Base-by-base conservation (phyloP, 1,140 invertebrate species). In the Magallana ariakensis region DNA sequence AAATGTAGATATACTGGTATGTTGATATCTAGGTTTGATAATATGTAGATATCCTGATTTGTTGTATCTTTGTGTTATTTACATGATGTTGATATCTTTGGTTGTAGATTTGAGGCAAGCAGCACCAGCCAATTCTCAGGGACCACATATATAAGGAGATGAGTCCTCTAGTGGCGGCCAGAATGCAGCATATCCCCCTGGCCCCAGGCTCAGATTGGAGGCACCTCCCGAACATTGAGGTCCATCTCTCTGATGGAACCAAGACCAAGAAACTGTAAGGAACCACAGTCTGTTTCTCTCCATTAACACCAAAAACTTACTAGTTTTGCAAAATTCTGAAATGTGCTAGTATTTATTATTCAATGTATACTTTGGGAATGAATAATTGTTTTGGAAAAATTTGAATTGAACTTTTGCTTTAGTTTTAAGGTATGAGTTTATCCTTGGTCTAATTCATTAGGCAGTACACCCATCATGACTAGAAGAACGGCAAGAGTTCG, bases 101-200 rank as follows among this genome's bases (percentile, higher is more conserved):
- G 11, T 92, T 91, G 1, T 88, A 96, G 95, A 95, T 97, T 54
- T 95, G 97, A 90, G 96, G 96, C 13, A 95, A 95, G 60, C 95
- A 96, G 85, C 95, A 95, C 90, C 95, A 95, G 75, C 94, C 95
- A 0, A 94, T 96, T 62, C 92, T 97, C 13, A 94, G 95, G 9
- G 97, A 98, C 94, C 97, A 98, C 90, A 96, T 98, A 88, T 98
- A 97, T 91, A 98, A 98, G 94, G 97, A 97, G 88, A 97, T 98
- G 97, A 96, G 96, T 60, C 95, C 97, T 1, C 93, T 98, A 16
- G 97, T 97, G 6, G 96, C 96, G 92, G 97, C 97, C 5, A 95
- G 97, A 80, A 98, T 98, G 91, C 95, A 95, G 58, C 95, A 97
- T 88, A 97, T 98, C 87, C 97, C 97, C 22, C 96, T 96, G 2